Evolutionary conservation across 2,113 vertebrate species (phyloP), one percentile per base, ranked within the genome.

Genomic region (Python bivittatus): DNA sequence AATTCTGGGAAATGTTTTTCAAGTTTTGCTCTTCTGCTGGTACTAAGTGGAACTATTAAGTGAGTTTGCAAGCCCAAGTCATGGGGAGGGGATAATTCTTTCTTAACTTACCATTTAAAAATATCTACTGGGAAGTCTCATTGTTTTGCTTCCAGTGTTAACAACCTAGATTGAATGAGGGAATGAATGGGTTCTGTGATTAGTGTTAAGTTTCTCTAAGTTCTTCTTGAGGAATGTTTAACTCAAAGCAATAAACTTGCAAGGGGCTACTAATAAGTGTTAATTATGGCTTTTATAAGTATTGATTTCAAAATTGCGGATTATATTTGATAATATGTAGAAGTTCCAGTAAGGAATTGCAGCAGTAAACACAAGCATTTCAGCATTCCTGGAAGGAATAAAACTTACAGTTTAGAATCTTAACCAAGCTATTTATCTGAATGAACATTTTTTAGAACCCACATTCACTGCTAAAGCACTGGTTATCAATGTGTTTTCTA

Each of bases 401-500:
- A 94, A 97, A 95, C 95, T 96, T 93, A 94, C 91, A 93, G 96
- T 94, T 88, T 96, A 92, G 92, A 96, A 92, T 94, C 93, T 94
- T 91, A 94, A 91, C 86, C n/a, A 61, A 95, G 94, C 92, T 95
- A 93, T 97, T 97, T 25, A 93, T 94, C 94, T 95, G 90, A 96
- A 93, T 86, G 84, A 94, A 91, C 94, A 54, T 96, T 97, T 98
- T 98, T 96, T 95, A 97, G 96, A 96, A 95, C 91, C 95, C 96
- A 96, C 96, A 94, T 96, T 97, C 94, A 92, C 93, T 96, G 92
- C 97, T 97, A 94, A 97, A 97, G 92, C 97, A 97, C 97, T 97
- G 97, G 97, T 95, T 97, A 98, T 97, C 95, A 93, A 95, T 97
- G 96, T 98, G 96, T 97, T 98, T 98, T 98, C 96, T 97, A 98